Evolutionary conservation across 1,140 invertebrate species (phyloP), one percentile per base, ranked within the genome.

Genomic region (Psilanteris sp.): DNA sequence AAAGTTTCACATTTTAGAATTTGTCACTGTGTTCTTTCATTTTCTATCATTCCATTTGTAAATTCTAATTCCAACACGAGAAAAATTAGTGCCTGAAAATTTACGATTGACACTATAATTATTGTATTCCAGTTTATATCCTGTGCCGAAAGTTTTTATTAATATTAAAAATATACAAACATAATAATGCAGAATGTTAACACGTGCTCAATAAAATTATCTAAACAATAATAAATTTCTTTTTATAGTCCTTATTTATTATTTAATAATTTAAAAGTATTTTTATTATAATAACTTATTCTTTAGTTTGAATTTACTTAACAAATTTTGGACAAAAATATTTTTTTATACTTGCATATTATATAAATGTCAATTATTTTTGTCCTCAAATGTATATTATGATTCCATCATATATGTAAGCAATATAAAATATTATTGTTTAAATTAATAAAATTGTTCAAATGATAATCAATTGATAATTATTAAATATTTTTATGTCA

Each of bases 41-140:
- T 57, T 43, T 76, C 14, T 64, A 64, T 50, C 55, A 76, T 76
- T 76, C 52, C 59, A 64, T 59, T 10, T 59, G 52, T 44, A 52
- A 70, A 64, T 74, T 57, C 27, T 36, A 76, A 68, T 39, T 70
- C 43, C 50, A 48, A 64, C 52, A 76, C 44, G 54, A 70, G 44
- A 76, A 76, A 50, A 46, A 76, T 62, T 76, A 76, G 73, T 76
- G 73, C 73, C 73, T 76, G 66, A 76, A 76, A 76, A 55, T 66
- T 67, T 57, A 64, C 68, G 29, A 70, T 70, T 70, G 50, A 70
- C 52, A 59, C 64, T 68, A 57, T 46, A 57, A 68, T 57, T 57
- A 76, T 64, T 68, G 66, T 70, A 76, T 52, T 70, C 57, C 73
- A 66, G 44, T 76, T 70, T 62, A 52, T 50, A 75, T 70, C 57